A percentile compares a stretch with the other conserved stretches of the same genome.
Conservation (phyloP, 1,140 invertebrate genomes). For the Anastatus disparis region DNA sequence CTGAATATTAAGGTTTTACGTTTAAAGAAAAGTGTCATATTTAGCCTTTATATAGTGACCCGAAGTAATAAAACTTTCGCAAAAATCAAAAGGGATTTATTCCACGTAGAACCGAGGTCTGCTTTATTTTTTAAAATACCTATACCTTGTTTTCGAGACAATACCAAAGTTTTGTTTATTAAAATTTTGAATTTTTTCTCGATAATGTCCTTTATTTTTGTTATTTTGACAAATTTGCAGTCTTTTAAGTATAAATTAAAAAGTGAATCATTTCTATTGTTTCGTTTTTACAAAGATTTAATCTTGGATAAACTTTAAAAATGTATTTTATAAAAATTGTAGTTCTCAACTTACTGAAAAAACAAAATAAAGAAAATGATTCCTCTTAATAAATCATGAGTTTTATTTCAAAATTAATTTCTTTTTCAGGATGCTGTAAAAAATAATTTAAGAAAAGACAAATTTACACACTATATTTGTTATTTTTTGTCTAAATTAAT, state of each 20-base stretch:
- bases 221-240: constrained; percentile 26
- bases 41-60: constrained; percentile 61
- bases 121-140: constrained; percentile 11
- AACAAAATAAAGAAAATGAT: constrained; percentile 32
- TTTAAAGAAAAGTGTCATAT: constrained; percentile 57
- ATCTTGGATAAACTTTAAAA: constrained; percentile 18
- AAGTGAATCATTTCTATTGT: constrained; percentile 25
- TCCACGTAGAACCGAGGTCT: constrained; percentile 11
- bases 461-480: too few species aligned
- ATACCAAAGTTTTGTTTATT: neutral
- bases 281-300: constrained; percentile 19
- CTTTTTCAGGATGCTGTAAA: neutral
- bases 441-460: too few species aligned
- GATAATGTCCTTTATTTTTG: neutral
- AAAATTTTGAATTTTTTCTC: constrained; percentile 18
- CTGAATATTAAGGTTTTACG: constrained; percentile 56
- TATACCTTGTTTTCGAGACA: neutral
- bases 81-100: constrained; percentile 49
- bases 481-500: too few species aligned
- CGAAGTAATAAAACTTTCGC: constrained; percentile 55
- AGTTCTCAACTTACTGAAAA: constrained; percentile 18
- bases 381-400: neutral
- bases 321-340: constrained; percentile 25
- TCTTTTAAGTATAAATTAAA: neutral
- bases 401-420: neutral